Base-by-base conservation (phyloP, 1,140 invertebrate species). In the Popillia japonica region DNA sequence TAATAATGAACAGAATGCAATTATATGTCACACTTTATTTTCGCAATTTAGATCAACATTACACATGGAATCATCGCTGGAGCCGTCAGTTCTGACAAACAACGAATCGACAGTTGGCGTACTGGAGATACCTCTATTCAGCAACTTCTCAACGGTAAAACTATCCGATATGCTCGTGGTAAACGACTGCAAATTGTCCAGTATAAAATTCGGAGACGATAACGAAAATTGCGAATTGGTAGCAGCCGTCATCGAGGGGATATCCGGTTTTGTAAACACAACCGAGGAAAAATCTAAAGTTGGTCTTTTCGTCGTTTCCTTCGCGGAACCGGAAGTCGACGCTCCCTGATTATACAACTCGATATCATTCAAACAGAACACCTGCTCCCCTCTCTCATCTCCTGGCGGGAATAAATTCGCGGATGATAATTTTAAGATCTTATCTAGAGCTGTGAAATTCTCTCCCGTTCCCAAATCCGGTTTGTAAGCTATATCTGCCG, bases 401-500 rank as follows among this genome's bases (percentile, higher is more conserved):
- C 27, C 61, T 8, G n/a, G n/a, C n/a, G 22, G 20, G 27, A 68
- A 68, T 2, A 68, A 22, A 10, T 68, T 23, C 17, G 22, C 4
- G 0, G 61, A 68, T 2, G 61, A 34, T 6, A 10, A 27, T 2
- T 34, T 61, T n/a, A 61, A n/a, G n/a, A 22, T 34, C 22, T 68
- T 14, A 8, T 10, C 2, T 34, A 14, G 3, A 10, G 9, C 22
- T 8, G 8, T 27, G 8, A 68, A 22, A 68, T 27, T 68, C 14
- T 68, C 61, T 34, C 61, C 61, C 3, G 61, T 68, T 68, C 61
- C 61, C 22, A 68, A 27, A 68, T 68, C 22, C 10, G 61, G 61
- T 14, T 10, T 68, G 9, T 68, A 68, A 23, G 27, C 10, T 1
- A 68, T 3, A 22, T 34, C 27, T 7, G 22, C 61, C 3, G 20